Conservation (phyloP, 1,140 invertebrate genomes). For the Drosophila bipectinata region DNA sequence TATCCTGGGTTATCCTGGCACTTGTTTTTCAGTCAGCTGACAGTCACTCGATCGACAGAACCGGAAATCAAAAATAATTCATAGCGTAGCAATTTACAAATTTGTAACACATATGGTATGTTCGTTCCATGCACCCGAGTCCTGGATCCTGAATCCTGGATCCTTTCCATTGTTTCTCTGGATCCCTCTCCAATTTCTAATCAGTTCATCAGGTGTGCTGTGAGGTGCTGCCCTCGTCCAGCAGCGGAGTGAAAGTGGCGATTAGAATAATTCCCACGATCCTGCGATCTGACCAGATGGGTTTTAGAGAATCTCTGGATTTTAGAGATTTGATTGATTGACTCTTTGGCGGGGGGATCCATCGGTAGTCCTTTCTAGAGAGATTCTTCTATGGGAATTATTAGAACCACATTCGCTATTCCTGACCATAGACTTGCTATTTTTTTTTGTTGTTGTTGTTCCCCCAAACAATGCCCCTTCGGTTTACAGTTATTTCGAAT, state of each 20-base stretch:
- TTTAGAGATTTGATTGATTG: slow-evolving; percentile 25
- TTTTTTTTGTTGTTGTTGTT: no score
- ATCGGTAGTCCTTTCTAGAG: no score
- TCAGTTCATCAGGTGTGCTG: slow-evolving; percentile 42
- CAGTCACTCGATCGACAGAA: neutral
- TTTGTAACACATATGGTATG: slow-evolving; percentile 80
- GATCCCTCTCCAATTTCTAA: slow-evolving; percentile 38
- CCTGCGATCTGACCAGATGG: slow-evolving; percentile 26
- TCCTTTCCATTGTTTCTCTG: slow-evolving; percentile 20
- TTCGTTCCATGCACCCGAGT: slow-evolving; percentile 38
- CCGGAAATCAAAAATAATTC: slow-evolving; percentile 39
- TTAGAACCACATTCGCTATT: neutral
- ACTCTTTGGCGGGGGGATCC: neutral
- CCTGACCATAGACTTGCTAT: slow-evolving; percentile 3
- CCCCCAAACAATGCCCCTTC: slow-evolving; percentile 4
- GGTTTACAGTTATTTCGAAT: slow-evolving; percentile 30
- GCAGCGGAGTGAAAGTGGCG: slow-evolving; percentile 21
- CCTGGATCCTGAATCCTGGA: neutral
- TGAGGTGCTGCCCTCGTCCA: neutral
- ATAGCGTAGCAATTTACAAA: slow-evolving; percentile 46
- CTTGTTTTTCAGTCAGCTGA: slow-evolving; percentile 20
- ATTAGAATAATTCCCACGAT: slow-evolving; percentile 50
- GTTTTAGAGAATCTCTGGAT: no score
- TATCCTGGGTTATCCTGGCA: slow-evolving; percentile 16
- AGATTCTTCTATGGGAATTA: neutral